Evolutionary conservation across 2,797 vertebrate species (phyloP), one percentile per base, ranked within the genome.

Genomic region (Phoebastria nigripes): DNA sequence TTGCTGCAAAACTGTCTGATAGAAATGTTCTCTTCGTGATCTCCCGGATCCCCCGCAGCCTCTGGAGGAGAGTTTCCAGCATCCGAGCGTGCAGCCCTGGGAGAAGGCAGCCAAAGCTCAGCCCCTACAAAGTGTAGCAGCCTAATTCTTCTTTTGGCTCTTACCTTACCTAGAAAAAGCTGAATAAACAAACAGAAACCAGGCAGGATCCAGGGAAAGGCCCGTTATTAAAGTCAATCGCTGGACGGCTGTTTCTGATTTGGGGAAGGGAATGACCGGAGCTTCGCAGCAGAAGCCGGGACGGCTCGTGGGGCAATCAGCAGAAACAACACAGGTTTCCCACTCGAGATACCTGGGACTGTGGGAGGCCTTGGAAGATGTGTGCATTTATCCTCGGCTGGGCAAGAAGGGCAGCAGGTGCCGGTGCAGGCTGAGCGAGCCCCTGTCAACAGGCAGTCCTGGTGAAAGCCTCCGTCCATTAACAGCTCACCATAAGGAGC

Each of bases 331-430:
- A 4, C 0, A 4, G 58, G 10, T 39, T 76, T 74, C 55, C 72
- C 79, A 5, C 47, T 4, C 0, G 1, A 14, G 12, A 6, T 7
- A 25, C 33, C 39, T 37, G 90, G 58, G 82, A 15, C 83, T 54
- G 74, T 11, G 4, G 79, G 82, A 63, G 76, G 51, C 33, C 44
- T 59, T n/a, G 66, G 94, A 42, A 69, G 69, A 18, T 25, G 70
- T 11, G 39, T 8, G 72, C 10, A 4, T 76, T 63, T 81, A 15
- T 82, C 73, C 65, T 72, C 1, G 46, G 33, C 42, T 8, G 81
- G 89, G 29, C 55, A n/a, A 56, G 80, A 51, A 42, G 63, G 81
- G 70, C 87, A 70, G 94, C 97, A 98, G 97, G 95, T 97, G 97
- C 96, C 21, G 4, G 54, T 3, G 17, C 35, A 20, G 87, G 63